phyloP scores from a whole-genome alignment of 2,113 vertebrate genomes.

The Hippocampus mohnikei region DNA sequence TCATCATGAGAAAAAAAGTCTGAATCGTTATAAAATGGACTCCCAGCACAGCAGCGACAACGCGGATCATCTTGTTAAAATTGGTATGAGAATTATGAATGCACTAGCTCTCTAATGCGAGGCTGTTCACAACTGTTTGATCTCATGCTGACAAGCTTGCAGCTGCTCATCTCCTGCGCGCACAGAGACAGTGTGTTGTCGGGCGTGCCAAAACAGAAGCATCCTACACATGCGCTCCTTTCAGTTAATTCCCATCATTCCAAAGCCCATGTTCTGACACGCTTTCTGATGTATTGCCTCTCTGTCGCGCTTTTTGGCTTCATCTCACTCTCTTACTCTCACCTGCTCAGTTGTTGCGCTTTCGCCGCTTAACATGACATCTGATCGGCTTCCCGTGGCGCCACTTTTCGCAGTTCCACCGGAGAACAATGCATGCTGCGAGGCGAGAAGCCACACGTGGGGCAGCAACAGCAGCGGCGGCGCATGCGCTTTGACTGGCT shows the following conservation, averaged over 20 bases:
- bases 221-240: slow-evolving; percentile 38
- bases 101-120: not conserved
- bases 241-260: slow-evolving; percentile 71
- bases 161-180: slow-evolving; percentile 10
- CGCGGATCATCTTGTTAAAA: too few species aligned
- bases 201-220: slow-evolving; percentile 58
- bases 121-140: slow-evolving; percentile 7
- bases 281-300: slow-evolving; percentile 28
- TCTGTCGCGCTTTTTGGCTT: slow-evolving; percentile 9
- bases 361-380: slow-evolving; percentile 21
- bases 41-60: too few species aligned
- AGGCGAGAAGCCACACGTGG: slow-evolving; percentile 35
- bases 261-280: slow-evolving; percentile 64
- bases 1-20: too few species aligned
- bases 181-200: not conserved
- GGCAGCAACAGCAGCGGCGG: not conserved
- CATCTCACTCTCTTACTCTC: slow-evolving; percentile 7
- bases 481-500: slow-evolving; percentile 36
- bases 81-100: too few species aligned
- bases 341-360: slow-evolving; percentile 3
- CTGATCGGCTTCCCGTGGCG: slow-evolving; percentile 27
- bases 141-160: slow-evolving; percentile 21
- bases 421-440: slow-evolving; percentile 59
- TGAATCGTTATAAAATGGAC: too few species aligned
- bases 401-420: slow-evolving; percentile 54